Evolutionary conservation across 2,888 invertebrate species (phyloP).

Genomic region (Sipunculus nudus): DNA sequence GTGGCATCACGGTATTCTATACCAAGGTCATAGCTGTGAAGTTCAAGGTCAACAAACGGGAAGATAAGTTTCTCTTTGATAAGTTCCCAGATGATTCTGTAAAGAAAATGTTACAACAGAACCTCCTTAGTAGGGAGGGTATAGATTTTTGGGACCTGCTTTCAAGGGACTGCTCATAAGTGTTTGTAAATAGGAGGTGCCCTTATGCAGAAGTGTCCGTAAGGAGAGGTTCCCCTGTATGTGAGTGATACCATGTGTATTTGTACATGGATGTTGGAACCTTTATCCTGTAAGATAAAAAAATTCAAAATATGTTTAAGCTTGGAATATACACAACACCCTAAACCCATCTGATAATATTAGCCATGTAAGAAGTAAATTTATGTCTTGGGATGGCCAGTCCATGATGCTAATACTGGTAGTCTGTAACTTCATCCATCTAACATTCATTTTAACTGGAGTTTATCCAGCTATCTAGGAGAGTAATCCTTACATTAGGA

Average conservation of each 20-base stretch:
- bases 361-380: too few relatives aligned
- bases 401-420: too few relatives aligned
- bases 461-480: too few relatives aligned
- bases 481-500: too few relatives aligned
- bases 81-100: conserved; percentile 94
- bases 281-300: not conserved
- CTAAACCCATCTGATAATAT: too few relatives aligned
- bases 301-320: not conserved
- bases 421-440: too few relatives aligned
- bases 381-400: too few relatives aligned
- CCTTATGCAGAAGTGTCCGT: not conserved
- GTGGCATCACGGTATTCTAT: conserved; percentile 95
- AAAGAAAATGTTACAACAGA: conserved; percentile 23
- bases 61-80: conserved; percentile 97
- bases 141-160: not conserved
- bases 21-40: conserved; percentile 93
- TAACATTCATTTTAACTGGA: too few relatives aligned
- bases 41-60: conserved; percentile 93
- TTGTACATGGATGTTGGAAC: not conserved
- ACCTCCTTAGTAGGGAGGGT: not conserved
- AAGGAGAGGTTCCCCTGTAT: not conserved
- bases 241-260: not conserved
- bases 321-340: too few relatives aligned
- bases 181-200: not conserved
- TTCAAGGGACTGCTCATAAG: not conserved